phyloP scores from a whole-genome alignment of 2,113 vertebrate species.

The Sturnira hondurensis region DNA sequence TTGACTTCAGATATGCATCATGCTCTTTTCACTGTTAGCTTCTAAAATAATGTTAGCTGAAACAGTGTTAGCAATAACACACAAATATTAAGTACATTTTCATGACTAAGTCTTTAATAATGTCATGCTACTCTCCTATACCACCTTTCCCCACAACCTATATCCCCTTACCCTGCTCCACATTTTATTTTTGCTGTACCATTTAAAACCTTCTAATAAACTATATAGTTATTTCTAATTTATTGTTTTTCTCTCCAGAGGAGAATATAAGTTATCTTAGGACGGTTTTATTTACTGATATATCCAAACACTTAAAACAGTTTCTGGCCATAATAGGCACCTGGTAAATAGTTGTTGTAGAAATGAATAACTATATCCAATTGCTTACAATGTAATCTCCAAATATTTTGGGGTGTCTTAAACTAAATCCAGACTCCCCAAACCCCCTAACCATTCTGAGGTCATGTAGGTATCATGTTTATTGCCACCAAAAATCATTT shows the following conservation, averaged over 20 bases:
- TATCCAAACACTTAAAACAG: not conserved
- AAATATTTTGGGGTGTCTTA: not conserved
- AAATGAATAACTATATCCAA: not conserved
- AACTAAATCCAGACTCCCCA: not conserved
- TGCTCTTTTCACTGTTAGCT: not conserved
- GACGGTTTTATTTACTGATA: not conserved
- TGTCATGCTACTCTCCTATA: rapidly evolving
- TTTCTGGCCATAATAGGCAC: not conserved
- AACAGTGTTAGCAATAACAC: not conserved
- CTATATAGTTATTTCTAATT: not conserved
- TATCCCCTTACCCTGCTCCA: not conserved
- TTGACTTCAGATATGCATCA: not conserved
- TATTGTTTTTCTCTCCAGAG: not conserved
- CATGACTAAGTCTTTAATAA: not conserved
- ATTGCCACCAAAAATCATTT: not conserved
- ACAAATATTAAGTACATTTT: not conserved
- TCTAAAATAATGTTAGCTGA: not conserved
- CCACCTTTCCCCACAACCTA: not conserved
- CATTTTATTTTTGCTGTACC: not conserved
- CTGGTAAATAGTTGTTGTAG: not conserved
- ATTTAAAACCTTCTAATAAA: conserved; percentile 1
- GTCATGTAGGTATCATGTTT: not conserved
- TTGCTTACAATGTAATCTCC: not conserved
- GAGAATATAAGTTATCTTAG: not conserved
- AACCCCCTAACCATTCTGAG: not conserved